Evolutionary conservation across 1,140 invertebrate species (phyloP).

Genomic region (Papilio xuthus): DNA sequence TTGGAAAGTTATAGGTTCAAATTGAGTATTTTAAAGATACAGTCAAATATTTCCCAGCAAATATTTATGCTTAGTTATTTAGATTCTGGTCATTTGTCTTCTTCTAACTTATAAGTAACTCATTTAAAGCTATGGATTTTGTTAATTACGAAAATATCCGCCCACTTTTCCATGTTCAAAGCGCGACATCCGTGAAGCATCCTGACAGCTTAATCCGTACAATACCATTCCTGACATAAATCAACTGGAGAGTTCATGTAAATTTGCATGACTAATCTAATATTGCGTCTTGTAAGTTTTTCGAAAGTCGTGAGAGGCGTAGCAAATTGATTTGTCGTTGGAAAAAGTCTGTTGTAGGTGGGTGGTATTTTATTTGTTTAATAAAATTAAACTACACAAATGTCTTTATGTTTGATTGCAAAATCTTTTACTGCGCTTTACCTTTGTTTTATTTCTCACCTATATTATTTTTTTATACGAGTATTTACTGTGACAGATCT

Average conservation of each 20-base stretch:
- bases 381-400: conserved; percentile 1
- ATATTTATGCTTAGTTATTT: not conserved
- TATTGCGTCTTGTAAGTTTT: conserved; percentile 44
- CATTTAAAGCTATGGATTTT: conserved; percentile 38
- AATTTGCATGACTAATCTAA: conserved; percentile 57
- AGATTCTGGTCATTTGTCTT: not conserved
- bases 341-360: conserved; percentile 21
- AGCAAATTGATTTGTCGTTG: conserved; percentile 26
- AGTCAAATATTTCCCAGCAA: no score
- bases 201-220: conserved; percentile 64
- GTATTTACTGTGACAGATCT: no score
- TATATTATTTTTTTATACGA: no score
- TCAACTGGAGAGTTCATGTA: conserved; percentile 42
- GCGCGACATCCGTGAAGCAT: conserved; percentile 59
- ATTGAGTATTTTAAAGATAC: no score
- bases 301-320: conserved; percentile 31
- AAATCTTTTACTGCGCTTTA: not conserved
- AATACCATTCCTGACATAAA: conserved; percentile 46
- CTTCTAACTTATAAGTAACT: no score
- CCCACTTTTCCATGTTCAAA: conserved; percentile 38
- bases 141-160: conserved; percentile 38
- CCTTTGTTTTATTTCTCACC: no score
- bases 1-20: no score
- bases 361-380: conserved; percentile 22
- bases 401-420: not conserved